A percentile compares a stretch with the other conserved stretches of the same genome.
Evolutionary conservation across 2,113 vertebrate genomes (phyloP).

Genomic region (Melanerpes formicivorus): DNA sequence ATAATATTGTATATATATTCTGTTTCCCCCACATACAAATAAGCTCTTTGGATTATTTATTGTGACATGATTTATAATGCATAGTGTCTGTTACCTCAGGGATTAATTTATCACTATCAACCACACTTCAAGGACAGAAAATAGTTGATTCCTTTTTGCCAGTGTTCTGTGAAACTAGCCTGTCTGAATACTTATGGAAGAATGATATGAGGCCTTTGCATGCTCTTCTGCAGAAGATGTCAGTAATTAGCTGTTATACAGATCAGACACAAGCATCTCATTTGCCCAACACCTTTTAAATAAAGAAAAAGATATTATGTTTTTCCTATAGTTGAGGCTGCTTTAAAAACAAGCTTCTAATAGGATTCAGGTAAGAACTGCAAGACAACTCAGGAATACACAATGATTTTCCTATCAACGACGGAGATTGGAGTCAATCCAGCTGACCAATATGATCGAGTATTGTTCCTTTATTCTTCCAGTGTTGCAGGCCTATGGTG

Average conservation of each 20-base stretch:
- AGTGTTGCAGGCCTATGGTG: too few relatives aligned
- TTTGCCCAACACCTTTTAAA: not conserved
- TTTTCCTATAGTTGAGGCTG: not conserved
- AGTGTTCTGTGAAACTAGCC: not conserved
- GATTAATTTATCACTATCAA: constrained; percentile 17
- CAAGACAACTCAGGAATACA: not conserved
- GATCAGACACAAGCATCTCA: not conserved
- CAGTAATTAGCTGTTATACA: not conserved
- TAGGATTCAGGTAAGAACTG: not conserved
- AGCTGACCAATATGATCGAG: too few relatives aligned
- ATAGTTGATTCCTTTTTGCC: not conserved
- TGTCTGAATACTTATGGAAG: not conserved
- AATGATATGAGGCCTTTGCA: not conserved
- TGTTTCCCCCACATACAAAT: not conserved
- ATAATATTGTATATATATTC: not conserved
- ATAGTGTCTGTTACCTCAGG: not conserved
- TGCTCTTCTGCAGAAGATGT: not conserved
- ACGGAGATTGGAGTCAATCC: too few relatives aligned
- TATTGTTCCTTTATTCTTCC: too few relatives aligned
- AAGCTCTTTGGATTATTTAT: constrained; percentile 11
- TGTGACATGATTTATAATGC: not conserved
- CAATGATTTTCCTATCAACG: not conserved
- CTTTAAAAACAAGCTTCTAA: not conserved
- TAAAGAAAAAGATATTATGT: not conserved
- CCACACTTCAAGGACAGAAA: constrained; percentile 17